phyloP scores from a whole-genome alignment of 2,113 vertebrate species.

The Aix galericulata region DNA sequence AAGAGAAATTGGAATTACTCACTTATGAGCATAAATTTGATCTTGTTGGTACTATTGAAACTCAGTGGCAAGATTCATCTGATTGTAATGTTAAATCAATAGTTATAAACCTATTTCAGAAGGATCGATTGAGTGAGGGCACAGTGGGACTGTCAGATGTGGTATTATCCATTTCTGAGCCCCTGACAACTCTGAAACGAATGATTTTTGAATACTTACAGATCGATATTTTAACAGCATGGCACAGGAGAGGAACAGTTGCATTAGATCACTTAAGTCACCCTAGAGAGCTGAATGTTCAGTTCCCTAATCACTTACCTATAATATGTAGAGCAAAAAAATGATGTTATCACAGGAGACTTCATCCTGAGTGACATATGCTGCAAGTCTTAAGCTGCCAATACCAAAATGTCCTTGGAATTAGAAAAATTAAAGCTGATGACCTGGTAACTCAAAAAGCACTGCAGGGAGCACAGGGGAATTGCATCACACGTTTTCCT shows the following conservation, averaged over 20 bases:
- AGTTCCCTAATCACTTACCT: background rate
- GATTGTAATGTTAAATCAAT: constrained; percentile 17
- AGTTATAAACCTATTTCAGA: background rate
- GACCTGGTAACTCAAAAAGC: background rate
- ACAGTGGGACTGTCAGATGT: background rate
- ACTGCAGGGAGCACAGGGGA: background rate
- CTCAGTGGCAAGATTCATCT: background rate
- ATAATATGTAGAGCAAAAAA: background rate
- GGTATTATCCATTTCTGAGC: background rate
- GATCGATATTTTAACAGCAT: background rate
- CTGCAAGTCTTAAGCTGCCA: background rate
- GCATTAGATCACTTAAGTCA: constrained; percentile 1
- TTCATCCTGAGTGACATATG: background rate
- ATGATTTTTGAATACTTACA: background rate
- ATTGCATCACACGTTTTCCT: background rate
- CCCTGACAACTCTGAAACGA: background rate
- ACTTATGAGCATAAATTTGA: background rate
- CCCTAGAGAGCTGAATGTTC: background rate
- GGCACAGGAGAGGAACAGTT: background rate
- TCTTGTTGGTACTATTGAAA: background rate
- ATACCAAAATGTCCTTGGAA: background rate
- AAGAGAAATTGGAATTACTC: background rate
- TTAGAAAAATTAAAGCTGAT: background rate
- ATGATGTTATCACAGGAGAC: background rate
- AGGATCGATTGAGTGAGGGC: background rate